Percentiles rank a stretch among this genome's conserved stretches.
These are phyloP conservation scores for Benthosema pterotum DNA, from an alignment of 2,797 vertebrate species.

Conservation along the genomic window DNA sequence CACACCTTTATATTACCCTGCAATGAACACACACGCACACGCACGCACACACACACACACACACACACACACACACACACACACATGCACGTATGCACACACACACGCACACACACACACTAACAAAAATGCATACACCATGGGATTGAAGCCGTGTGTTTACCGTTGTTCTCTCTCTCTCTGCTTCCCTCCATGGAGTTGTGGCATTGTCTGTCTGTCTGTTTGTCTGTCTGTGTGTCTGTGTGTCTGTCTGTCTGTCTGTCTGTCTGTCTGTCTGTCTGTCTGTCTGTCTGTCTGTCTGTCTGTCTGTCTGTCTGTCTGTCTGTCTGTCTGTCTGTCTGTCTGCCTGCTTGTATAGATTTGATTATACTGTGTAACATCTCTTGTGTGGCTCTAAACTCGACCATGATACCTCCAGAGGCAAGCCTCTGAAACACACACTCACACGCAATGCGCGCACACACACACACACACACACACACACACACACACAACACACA, in stretches of 20 bases:
- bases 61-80: conserved; percentile 31
- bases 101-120: conserved; percentile 13
- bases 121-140: conserved; percentile 24
- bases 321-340: neutral
- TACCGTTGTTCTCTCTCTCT: conserved; percentile 56
- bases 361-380: too few species aligned
- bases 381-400: too few species aligned
- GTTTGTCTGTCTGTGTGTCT: neutral
- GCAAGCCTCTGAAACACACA: too few species aligned
- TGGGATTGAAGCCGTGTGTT: conserved; percentile 60
- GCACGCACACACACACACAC: conserved; percentile 16
- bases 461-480: conserved; percentile 6
- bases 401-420: too few species aligned
- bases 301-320: neutral
- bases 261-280: neutral
- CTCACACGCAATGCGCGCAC: too few species aligned
- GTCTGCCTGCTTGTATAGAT: neutral
- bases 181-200: conserved; percentile 51
- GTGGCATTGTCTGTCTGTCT: conserved; percentile 45
- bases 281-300: neutral
- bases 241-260: neutral
- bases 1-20: conserved; percentile 29
- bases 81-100: conserved; percentile 1
- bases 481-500: conserved; percentile 4
- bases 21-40: conserved; percentile 13